These are phyloP conservation scores for Scaptomyza cyrtandrae DNA, from an alignment of 2,888 invertebrate species.

Conservation along the genomic window DNA sequence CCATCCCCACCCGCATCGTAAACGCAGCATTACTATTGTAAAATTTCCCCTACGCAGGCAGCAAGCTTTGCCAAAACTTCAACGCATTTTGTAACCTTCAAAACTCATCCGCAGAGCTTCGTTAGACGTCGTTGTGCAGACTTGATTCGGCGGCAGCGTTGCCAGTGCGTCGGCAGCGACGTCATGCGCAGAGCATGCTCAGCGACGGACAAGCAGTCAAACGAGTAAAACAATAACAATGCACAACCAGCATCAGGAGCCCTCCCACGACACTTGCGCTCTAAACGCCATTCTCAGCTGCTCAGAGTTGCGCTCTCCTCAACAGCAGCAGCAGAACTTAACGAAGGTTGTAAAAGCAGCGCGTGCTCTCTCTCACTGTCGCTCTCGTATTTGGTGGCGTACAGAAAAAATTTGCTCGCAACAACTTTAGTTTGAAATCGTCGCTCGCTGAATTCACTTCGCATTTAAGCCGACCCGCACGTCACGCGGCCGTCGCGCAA, in stretches of 20 bases:
- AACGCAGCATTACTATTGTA: not conserved
- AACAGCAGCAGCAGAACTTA: constrained; percentile 36
- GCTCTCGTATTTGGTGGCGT: constrained; percentile 26
- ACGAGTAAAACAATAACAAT: constrained; percentile 58
- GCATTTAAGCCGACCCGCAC: constrained; percentile 53
- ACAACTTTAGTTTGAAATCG: constrained; percentile 76
- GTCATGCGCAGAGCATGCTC: constrained; percentile 57
- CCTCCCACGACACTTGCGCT: constrained; percentile 72
- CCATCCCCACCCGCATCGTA: constrained; percentile 22
- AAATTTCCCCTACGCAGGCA: constrained; percentile 55
- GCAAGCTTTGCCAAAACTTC: constrained; percentile 42
- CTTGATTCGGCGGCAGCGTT: constrained; percentile 53
- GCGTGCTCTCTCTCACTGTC: constrained; percentile 11
- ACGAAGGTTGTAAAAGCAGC: constrained; percentile 29
- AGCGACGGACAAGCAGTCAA: constrained; percentile 41
- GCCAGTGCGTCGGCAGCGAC: constrained; percentile 42
- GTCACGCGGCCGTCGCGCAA: constrained; percentile 64
- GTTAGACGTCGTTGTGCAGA: constrained; percentile 38
- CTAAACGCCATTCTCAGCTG: constrained; percentile 19
- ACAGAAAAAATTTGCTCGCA: constrained; percentile 34
- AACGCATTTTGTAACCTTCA: constrained; percentile 82
- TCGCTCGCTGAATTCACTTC: constrained; percentile 76
- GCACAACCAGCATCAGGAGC: constrained; percentile 52
- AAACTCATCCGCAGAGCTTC: constrained; percentile 54
- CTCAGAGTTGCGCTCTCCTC: not conserved